These are phyloP conservation scores for Callaeas wilsoni DNA, from an alignment of 2,113 vertebrate species.

Conservation along the genomic window DNA sequence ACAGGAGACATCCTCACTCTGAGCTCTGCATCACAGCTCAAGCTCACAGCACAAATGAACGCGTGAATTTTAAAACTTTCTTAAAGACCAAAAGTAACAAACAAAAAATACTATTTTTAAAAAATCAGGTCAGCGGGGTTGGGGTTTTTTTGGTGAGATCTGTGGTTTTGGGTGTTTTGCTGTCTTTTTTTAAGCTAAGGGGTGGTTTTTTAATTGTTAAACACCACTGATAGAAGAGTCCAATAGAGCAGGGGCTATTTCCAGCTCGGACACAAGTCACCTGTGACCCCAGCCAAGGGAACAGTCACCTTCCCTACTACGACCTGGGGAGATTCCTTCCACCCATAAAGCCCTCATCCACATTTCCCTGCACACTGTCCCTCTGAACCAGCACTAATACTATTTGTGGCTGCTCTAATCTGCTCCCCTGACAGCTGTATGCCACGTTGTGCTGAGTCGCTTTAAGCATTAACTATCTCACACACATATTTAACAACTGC, in stretches of 20 bases:
- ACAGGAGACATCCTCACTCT: not conserved
- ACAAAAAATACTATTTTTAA: not conserved
- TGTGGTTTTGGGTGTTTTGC: rapidly evolving
- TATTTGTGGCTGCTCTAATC: not conserved
- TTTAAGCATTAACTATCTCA: not conserved
- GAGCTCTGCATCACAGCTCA: not conserved
- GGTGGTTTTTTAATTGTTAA: rapidly evolving
- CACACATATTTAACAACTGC: not conserved
- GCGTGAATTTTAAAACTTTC: not conserved
- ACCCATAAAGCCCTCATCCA: not conserved
- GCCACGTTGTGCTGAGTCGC: rapidly evolving
- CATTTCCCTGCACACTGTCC: not conserved
- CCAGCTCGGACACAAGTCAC: not conserved
- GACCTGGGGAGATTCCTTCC: not conserved
- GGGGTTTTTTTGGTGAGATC: not conserved
- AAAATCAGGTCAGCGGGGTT: rapidly evolving
- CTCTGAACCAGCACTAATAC: not conserved
- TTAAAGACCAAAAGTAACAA: not conserved
- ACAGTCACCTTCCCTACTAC: not conserved
- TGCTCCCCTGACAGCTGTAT: not conserved
- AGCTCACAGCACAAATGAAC: not conserved
- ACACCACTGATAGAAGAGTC: not conserved
- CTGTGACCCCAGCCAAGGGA: not conserved
- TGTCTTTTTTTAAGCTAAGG: not conserved
- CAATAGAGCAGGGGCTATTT: not conserved